Conservation (phyloP, 2,888 invertebrate genomes). For the Nebria brevicollis region DNA sequence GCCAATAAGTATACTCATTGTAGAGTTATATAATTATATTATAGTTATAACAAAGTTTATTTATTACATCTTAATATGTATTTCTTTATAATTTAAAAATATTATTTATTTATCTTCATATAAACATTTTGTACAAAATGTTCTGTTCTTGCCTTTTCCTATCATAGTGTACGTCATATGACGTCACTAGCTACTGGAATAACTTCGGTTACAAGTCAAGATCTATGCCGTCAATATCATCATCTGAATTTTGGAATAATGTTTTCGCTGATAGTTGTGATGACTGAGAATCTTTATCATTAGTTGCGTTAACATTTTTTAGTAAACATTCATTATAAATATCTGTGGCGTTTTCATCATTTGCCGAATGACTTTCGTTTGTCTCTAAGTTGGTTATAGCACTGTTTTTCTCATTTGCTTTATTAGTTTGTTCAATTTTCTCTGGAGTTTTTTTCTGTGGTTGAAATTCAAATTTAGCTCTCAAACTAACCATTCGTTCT, state of each 20-base stretch:
- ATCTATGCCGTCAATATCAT: conserved; percentile 67
- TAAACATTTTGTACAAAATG: too few species aligned
- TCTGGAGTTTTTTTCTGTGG: conserved; percentile 22
- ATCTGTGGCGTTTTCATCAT: background rate
- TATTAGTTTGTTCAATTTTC: conserved; percentile 14
- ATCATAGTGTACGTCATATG: too few species aligned
- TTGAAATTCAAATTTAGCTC: conserved; percentile 25
- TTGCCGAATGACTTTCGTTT: background rate
- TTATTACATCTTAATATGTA: too few species aligned
- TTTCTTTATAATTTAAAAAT: too few species aligned
- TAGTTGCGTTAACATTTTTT: background rate
- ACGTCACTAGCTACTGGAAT: too few species aligned
- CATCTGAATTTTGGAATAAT: conserved; percentile 64
- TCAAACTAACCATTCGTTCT: conserved; percentile 18
- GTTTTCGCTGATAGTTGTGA: conserved; percentile 40
- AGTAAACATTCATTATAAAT: background rate
- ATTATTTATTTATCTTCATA: too few species aligned
- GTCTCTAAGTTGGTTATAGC: background rate
- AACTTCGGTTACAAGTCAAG: conserved; percentile 52
- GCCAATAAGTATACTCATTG: too few species aligned
- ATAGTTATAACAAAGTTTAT: too few species aligned
- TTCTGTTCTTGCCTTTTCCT: too few species aligned
- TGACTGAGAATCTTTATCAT: conserved; percentile 30
- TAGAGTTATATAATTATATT: too few species aligned
- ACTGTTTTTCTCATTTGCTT: conserved; percentile 8